A percentile compares a stretch with the other conserved stretches of the same genome.
Evolutionary conservation across 2,113 vertebrate species (phyloP).

Genomic region (Tringa solitaria): DNA sequence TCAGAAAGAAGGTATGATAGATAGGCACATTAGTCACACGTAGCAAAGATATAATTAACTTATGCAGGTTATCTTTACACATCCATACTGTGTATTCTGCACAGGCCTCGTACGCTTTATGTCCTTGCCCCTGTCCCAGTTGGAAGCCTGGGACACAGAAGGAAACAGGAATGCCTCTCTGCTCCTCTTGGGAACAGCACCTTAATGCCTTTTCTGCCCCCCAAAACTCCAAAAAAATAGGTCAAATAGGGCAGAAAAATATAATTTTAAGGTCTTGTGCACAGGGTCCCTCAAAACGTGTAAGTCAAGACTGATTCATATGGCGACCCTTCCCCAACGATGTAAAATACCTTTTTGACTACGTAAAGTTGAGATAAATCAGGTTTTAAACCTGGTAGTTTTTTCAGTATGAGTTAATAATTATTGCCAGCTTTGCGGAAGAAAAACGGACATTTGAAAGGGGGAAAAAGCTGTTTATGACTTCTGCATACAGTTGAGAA

Average conservation of each 20-base stretch:
- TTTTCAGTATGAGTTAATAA: background rate
- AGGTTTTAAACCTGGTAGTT: background rate
- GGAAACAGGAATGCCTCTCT: background rate
- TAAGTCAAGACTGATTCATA: background rate
- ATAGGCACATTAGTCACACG: background rate
- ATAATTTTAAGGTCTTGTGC: background rate
- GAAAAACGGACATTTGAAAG: background rate
- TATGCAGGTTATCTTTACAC: background rate
- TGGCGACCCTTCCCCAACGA: background rate
- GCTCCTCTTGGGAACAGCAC: background rate
- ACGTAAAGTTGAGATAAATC: background rate
- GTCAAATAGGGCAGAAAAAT: background rate
- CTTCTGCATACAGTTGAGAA: background rate
- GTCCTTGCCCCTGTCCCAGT: background rate
- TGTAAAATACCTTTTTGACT: background rate
- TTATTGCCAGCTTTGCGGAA: background rate
- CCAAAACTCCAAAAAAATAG: background rate
- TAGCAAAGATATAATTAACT: background rate
- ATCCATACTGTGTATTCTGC: background rate
- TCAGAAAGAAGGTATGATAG: background rate
- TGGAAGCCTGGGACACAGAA: background rate
- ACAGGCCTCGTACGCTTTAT: background rate
- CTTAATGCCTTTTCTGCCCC: background rate
- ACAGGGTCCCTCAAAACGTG: background rate
- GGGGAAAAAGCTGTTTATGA: background rate